Conservation (phyloP, 1,140 invertebrate genomes). For the Paraescarpia echinospica region DNA sequence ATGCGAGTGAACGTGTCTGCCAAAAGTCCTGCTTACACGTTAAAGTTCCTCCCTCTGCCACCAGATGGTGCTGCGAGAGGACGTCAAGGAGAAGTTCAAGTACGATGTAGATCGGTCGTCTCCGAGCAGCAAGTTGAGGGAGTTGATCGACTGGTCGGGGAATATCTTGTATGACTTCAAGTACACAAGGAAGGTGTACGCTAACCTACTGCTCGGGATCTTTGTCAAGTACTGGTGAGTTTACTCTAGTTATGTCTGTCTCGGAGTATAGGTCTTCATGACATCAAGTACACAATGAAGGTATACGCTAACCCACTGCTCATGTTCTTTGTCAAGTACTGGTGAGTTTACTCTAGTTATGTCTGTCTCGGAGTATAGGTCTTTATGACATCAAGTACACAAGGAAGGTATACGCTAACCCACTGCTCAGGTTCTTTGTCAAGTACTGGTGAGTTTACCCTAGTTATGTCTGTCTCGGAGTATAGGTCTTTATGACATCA, state of each 20-base stretch:
- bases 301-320: no score
- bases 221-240: constrained; percentile 30
- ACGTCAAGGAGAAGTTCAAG: constrained; percentile 56
- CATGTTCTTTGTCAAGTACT: no score
- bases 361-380: no score
- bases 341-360: no score
- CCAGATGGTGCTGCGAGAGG: constrained; percentile 52
- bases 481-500: no score
- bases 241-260: neutral
- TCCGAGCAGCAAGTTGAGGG: constrained; percentile 53
- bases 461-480: no score
- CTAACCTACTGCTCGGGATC: constrained; percentile 21
- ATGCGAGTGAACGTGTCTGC: no score
- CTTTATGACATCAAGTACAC: no score
- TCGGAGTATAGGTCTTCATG: neutral
- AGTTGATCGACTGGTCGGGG: constrained; percentile 55
- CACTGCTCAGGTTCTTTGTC: no score
- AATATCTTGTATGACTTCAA: constrained; percentile 55
- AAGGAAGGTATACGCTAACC: no score
- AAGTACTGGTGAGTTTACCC: no score
- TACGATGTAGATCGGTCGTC: constrained; percentile 55
- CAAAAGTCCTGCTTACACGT: neutral
- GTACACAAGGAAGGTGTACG: constrained; percentile 45
- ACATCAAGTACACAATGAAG: neutral
- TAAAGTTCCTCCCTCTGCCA: neutral